These are phyloP conservation scores for Sylvia borin DNA, from an alignment of 2,797 vertebrate genomes.

Conservation along the genomic window DNA sequence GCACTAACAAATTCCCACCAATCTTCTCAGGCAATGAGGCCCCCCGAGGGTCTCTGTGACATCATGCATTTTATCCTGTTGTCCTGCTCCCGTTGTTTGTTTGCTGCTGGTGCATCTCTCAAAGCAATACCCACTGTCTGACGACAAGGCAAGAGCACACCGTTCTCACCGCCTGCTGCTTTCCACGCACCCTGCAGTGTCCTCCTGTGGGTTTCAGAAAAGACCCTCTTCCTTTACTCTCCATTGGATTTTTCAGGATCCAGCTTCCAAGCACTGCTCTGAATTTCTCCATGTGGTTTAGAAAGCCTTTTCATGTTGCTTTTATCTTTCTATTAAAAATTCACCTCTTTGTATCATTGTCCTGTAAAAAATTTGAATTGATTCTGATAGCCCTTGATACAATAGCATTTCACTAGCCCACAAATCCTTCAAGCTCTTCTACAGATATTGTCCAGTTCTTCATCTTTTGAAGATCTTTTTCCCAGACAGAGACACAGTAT, in stretches of 20 bases:
- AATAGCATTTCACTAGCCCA: not conserved
- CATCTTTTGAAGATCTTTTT: not conserved
- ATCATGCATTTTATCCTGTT: not conserved
- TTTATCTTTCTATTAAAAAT: not conserved
- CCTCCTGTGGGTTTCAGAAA: not conserved
- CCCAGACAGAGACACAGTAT: not conserved
- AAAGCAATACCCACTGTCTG: not conserved
- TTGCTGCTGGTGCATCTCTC: not conserved
- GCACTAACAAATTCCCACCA: slow-evolving; percentile 27
- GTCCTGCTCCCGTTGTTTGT: not conserved
- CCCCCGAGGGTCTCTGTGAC: slow-evolving; percentile 12
- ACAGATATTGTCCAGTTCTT: not conserved
- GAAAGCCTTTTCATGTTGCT: not conserved
- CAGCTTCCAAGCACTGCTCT: not conserved
- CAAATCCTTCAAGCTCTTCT: not conserved
- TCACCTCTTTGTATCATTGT: fast-evolving
- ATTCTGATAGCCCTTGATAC: not conserved
- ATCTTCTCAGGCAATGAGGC: slow-evolving; percentile 11
- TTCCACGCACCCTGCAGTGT: not conserved
- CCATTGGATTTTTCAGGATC: not conserved
- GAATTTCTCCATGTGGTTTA: not conserved
- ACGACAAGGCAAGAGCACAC: not conserved
- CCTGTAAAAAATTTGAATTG: not conserved
- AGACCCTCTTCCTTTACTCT: not conserved
- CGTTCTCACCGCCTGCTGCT: not conserved